These are phyloP conservation scores for Coelopa pilipes DNA, from an alignment of 2,888 invertebrate genomes.

Conservation along the genomic window DNA sequence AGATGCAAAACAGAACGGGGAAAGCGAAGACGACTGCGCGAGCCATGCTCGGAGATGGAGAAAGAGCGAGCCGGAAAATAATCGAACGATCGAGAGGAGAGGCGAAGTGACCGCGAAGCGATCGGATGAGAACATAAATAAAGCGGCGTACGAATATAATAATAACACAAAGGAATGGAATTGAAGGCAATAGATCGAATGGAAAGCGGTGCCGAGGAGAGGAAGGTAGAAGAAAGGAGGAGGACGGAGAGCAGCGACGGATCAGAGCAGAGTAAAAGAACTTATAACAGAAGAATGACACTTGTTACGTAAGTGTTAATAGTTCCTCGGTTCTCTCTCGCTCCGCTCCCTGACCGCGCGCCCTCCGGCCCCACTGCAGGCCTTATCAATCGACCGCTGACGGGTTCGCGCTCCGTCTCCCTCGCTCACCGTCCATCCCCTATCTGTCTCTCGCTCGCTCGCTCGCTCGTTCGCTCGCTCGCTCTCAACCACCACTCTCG, in stretches of 20 bases:
- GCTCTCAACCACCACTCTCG: neutral
- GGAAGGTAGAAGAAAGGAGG: constrained; percentile 15
- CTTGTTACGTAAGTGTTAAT: constrained; percentile 54
- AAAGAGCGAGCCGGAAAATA: constrained; percentile 1
- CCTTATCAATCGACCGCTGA: neutral
- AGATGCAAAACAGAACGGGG: neutral
- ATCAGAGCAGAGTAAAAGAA: neutral
- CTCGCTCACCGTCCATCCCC: constrained; percentile 14
- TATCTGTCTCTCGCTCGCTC: neutral
- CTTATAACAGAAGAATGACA: constrained; percentile 44
- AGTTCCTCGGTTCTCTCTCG: constrained; percentile 42
- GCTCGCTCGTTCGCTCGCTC: neutral
- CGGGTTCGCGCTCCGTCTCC: neutral
- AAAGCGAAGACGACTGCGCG: neutral
- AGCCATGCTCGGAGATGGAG: too few relatives aligned
- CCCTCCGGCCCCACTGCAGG: neutral
- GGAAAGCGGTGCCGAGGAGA: neutral
- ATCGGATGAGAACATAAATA: neutral
- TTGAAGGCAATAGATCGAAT: too few relatives aligned
- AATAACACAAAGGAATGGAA: neutral
- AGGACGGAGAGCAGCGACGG: neutral
- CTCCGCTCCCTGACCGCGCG: neutral
- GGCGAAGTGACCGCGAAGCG: too few relatives aligned
- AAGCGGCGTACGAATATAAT: neutral
- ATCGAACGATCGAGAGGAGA: too few relatives aligned